A percentile compares a stretch with the other conserved stretches of the same genome.
phyloP scores from a whole-genome alignment of 2,888 invertebrate genomes.

The Nomada fucata region DNA sequence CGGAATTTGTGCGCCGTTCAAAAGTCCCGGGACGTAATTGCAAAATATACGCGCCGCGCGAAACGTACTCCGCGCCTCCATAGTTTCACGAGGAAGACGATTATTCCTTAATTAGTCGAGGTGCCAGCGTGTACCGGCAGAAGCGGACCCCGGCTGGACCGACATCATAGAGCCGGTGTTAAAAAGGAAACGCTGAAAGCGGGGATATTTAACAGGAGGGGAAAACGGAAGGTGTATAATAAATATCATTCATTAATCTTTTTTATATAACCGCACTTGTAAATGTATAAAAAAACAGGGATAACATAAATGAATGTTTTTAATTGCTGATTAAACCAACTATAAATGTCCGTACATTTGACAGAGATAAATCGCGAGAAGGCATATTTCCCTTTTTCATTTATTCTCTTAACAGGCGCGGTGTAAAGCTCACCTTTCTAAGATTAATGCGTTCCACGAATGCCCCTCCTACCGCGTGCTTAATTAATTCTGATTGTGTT shows the following conservation, averaged over 20 bases:
- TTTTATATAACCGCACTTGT: neutral
- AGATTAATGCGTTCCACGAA: no score
- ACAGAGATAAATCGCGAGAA: no score
- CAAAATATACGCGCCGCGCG: slow-evolving; percentile 50
- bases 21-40: slow-evolving; percentile 65
- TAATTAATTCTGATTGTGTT: no score
- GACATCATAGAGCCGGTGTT: neutral
- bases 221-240: slow-evolving; percentile 4
- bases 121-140: slow-evolving; percentile 21
- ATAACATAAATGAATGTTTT: no score
- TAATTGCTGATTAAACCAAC: neutral
- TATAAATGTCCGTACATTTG: no score
- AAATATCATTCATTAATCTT: slow-evolving; percentile 6
- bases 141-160: slow-evolving; percentile 24
- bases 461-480: no score
- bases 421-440: no score
- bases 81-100: slow-evolving; percentile 52
- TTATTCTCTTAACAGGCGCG: no score
- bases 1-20: slow-evolving; percentile 62
- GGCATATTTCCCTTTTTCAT: no score
- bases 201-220: slow-evolving; percentile 2
- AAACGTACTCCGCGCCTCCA: slow-evolving; percentile 40
- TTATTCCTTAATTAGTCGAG: slow-evolving; percentile 69
- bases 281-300: neutral
- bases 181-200: neutral